Percentiles rank a stretch among this genome's conserved stretches.
These are phyloP conservation scores for Penaeus japonicus DNA, from an alignment of 1,140 invertebrate genomes.

Conservation along the genomic window DNA sequence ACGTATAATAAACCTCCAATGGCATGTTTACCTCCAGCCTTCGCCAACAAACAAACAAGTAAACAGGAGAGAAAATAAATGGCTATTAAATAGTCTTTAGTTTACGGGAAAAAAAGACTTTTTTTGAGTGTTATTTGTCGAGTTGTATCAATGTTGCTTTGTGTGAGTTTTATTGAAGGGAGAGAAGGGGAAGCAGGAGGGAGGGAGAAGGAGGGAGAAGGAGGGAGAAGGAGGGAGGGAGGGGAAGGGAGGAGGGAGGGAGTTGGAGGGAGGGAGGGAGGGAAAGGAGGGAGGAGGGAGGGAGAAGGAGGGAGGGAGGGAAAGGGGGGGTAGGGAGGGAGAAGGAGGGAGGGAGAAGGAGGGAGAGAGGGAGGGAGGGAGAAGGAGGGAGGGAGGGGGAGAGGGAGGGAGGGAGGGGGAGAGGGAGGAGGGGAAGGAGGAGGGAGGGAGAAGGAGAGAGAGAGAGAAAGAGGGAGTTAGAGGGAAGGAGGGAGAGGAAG, in stretches of 20 bases:
- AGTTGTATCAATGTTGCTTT: too few relatives aligned
- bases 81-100: too few relatives aligned
- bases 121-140: too few relatives aligned
- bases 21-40: too few relatives aligned
- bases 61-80: too few relatives aligned
- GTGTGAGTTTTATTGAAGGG: too few relatives aligned
- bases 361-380: background rate
- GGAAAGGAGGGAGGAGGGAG: background rate
- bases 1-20: too few relatives aligned
- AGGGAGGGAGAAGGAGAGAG: background rate
- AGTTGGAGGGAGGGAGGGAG: background rate
- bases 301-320: too few relatives aligned
- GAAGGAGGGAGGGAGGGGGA: background rate
- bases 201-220: background rate
- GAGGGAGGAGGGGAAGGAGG: background rate
- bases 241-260: background rate
- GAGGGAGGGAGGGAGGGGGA: background rate
- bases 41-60: too few relatives aligned
- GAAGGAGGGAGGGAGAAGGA: background rate
- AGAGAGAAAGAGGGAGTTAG: constrained; percentile 6
- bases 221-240: background rate
- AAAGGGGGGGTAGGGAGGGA: background rate
- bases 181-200: background rate
- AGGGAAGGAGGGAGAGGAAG: background rate
- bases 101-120: too few relatives aligned